phyloP scores from a whole-genome alignment of 2,797 vertebrate genomes.

The Synaphobranchus kaupii region DNA sequence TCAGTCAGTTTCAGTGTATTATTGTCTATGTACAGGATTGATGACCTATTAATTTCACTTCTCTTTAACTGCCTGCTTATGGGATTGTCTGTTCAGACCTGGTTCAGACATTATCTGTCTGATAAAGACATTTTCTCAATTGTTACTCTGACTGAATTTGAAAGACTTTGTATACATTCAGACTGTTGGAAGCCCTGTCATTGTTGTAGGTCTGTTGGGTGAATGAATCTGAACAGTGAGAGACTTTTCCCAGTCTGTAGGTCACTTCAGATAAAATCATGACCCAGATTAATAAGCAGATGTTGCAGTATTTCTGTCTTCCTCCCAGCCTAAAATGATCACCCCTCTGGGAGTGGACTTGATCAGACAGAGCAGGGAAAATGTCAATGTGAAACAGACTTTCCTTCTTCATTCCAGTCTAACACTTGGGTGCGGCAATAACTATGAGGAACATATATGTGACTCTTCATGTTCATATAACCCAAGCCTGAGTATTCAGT shows the following conservation, averaged over 20 bases:
- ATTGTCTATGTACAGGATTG: neutral
- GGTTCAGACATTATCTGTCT: neutral
- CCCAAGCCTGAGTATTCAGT: too few species aligned
- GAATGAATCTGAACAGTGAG: neutral
- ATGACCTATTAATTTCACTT: neutral
- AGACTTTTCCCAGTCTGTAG: neutral
- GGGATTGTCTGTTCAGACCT: neutral
- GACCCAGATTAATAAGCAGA: slow-evolving; percentile 7
- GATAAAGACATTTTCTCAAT: neutral
- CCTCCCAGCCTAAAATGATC: neutral
- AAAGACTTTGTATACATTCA: neutral
- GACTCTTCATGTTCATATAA: neutral
- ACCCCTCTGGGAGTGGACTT: neutral
- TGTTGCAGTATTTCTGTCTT: neutral
- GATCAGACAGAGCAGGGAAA: neutral
- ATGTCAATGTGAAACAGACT: neutral
- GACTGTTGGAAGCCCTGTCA: neutral
- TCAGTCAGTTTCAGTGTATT: neutral
- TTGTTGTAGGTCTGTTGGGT: neutral
- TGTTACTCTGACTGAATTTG: neutral
- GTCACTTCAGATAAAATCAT: neutral
- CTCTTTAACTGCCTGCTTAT: neutral
- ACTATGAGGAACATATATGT: neutral
- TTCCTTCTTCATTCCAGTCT: neutral
- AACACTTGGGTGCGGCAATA: neutral